Percentiles rank a stretch among this genome's conserved stretches.
These are phyloP conservation scores for Excalfactoria chinensis DNA, from an alignment of 2,113 vertebrate genomes.

Conservation along the genomic window DNA sequence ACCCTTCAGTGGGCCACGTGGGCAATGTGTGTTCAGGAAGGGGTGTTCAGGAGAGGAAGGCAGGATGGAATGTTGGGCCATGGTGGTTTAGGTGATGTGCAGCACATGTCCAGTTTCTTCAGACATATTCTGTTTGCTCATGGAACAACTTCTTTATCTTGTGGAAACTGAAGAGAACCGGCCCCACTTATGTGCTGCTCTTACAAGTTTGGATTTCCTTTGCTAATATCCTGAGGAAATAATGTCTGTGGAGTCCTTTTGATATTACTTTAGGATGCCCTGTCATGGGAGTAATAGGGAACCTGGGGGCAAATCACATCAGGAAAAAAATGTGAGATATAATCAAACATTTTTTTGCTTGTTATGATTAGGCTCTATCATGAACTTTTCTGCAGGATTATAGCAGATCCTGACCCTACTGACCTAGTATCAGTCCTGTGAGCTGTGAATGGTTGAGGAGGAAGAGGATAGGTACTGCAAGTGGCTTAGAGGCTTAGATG, in stretches of 20 bases:
- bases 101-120: no score
- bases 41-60: neutral
- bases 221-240: neutral
- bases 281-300: neutral
- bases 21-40: neutral
- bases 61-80: neutral
- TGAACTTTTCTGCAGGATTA: slow-evolving; percentile 55
- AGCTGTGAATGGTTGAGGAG: neutral
- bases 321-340: neutral
- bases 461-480: neutral
- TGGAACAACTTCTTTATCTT: neutral
- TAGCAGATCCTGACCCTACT: slow-evolving; percentile 48
- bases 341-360: neutral
- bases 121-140: neutral
- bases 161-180: neutral
- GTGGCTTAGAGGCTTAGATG: slow-evolving; percentile 55
- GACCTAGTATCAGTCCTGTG: slow-evolving; percentile 55
- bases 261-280: neutral
- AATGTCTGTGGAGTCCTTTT: neutral
- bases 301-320: neutral
- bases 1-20: neutral
- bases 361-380: neutral
- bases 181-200: neutral
- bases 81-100: neutral
- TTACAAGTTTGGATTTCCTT: neutral